phyloP scores from a whole-genome alignment of 2,888 invertebrate genomes.

The Pseudococcus jackbeardsleyi region DNA sequence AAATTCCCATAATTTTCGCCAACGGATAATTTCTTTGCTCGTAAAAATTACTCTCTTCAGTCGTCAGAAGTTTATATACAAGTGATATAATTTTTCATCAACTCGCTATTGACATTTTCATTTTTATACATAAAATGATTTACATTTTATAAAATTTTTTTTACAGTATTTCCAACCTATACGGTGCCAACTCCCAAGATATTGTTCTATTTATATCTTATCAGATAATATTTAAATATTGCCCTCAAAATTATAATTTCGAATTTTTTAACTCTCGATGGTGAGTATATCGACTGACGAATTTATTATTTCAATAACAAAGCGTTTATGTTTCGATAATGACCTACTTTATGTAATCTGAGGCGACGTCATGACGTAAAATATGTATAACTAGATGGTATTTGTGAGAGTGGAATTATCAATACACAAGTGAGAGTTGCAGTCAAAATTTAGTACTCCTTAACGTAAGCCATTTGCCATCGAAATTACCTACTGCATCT shows the following conservation, averaged over 20 bases:
- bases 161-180: not conserved
- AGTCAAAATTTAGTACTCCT: slow-evolving; percentile 15
- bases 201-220: not conserved
- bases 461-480: not conserved
- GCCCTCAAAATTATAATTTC: slow-evolving; percentile 31
- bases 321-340: slow-evolving; percentile 52
- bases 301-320: slow-evolving; percentile 37
- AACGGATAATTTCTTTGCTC: not conserved
- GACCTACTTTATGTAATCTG: slow-evolving; percentile 39
- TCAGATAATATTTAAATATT: slow-evolving; percentile 47
- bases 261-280: not conserved
- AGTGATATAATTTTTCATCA: not conserved
- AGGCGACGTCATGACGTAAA: slow-evolving; percentile 26
- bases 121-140: not conserved
- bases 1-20: slow-evolving; percentile 14
- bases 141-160: not conserved
- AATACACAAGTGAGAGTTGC: slow-evolving; percentile 22
- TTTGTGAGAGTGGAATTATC: slow-evolving; percentile 42
- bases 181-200: not conserved
- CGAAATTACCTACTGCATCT: not conserved
- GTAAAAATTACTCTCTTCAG: not conserved
- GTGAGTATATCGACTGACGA: not conserved
- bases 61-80: too few species aligned
- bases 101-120: not conserved
- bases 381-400: not conserved